phyloP scores from a whole-genome alignment of 1,140 invertebrate species.

The Paralvinella palmiformis region DNA sequence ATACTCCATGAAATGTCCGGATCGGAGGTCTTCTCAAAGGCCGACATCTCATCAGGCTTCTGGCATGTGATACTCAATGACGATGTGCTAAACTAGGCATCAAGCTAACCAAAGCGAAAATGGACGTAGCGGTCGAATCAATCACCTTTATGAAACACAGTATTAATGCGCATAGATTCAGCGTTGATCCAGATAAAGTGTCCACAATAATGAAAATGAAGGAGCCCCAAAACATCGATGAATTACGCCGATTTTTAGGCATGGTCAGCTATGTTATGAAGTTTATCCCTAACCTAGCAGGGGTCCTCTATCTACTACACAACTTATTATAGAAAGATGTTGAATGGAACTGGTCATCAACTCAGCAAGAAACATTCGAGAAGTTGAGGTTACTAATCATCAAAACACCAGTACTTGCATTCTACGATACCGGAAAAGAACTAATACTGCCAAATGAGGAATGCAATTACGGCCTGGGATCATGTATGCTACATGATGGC shows the following conservation, averaged over 20 bases:
- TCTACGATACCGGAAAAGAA: slow-evolving; percentile 4
- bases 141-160: slow-evolving; percentile 27
- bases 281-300: slow-evolving; percentile 20
- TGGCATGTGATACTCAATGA: slow-evolving; percentile 28
- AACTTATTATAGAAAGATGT: slow-evolving; percentile 10
- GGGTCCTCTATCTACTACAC: background rate
- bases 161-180: slow-evolving; percentile 42
- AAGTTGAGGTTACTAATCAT: slow-evolving; percentile 26
- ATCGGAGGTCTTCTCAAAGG: slow-evolving; percentile 26
- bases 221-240: slow-evolving; percentile 20
- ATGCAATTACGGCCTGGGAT: slow-evolving; percentile 6
- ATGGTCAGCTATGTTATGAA: slow-evolving; percentile 27
- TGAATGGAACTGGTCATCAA: slow-evolving; percentile 16
- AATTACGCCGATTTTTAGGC: slow-evolving; percentile 26
- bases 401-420: slow-evolving; percentile 16
- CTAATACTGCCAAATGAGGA: slow-evolving; percentile 1
- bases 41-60: slow-evolving; percentile 24
- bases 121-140: background rate
- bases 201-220: slow-evolving; percentile 31
- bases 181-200: slow-evolving; percentile 43
- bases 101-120: slow-evolving; percentile 42
- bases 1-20: slow-evolving; percentile 24
- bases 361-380: slow-evolving; percentile 21
- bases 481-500: slow-evolving; percentile 2
- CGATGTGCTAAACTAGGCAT: slow-evolving; percentile 35